phyloP scores from a whole-genome alignment of 64 coral and sea anemone species.

The Anthopleura sola region DNA sequence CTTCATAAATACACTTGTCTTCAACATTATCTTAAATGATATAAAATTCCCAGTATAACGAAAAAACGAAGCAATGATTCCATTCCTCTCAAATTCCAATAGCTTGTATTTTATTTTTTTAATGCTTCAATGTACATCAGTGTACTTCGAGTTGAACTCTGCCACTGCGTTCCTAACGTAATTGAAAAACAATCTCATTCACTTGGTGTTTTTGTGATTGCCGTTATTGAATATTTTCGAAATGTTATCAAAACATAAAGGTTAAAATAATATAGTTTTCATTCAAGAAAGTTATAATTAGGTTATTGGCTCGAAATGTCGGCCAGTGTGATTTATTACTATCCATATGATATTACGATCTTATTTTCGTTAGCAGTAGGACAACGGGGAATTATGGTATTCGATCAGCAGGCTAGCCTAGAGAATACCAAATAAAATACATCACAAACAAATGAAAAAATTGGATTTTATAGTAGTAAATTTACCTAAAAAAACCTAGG shows the following conservation, averaged over 20 bases:
- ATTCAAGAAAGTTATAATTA: constrained; percentile 20
- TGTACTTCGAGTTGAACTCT: neutral
- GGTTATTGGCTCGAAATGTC: constrained; percentile 20
- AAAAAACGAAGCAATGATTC: no score
- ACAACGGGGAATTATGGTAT: neutral
- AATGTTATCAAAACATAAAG: constrained; percentile 19
- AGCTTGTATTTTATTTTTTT: neutral
- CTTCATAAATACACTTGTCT: no score
- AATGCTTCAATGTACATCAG: neutral
- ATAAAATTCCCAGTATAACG: no score
- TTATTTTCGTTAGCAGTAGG: constrained; percentile 8
- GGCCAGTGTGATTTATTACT: constrained; percentile 1
- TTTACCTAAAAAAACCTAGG: neutral
- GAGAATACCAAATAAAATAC: constrained; percentile 1
- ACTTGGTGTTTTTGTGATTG: neutral
- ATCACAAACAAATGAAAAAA: neutral
- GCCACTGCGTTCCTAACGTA: neutral
- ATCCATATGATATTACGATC: neutral
- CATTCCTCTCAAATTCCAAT: no score
- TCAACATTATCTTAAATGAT: no score
- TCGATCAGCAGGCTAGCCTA: neutral
- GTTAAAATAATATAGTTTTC: constrained; percentile 27
- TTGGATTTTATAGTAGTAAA: neutral
- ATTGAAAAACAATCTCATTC: neutral
- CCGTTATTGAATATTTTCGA: neutral